Percentiles rank a stretch among this genome's conserved stretches.
phyloP scores from a whole-genome alignment of 2,113 vertebrate genomes.

The Telmatochromis bifrenatus region DNA sequence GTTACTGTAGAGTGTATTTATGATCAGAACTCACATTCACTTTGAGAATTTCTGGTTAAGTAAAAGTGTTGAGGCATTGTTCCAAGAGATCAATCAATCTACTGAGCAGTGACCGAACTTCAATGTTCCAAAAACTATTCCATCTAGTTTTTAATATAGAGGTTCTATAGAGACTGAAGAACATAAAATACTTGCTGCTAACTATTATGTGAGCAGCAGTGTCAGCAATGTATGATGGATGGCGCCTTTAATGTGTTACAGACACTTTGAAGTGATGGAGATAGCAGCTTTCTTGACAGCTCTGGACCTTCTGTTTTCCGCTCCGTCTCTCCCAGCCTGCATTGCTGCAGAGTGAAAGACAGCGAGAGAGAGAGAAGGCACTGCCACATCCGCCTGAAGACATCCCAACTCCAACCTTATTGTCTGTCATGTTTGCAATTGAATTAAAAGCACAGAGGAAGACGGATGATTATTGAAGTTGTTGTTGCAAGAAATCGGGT shows the following conservation, averaged over 20 bases:
- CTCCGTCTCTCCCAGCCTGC: conserved; percentile 25
- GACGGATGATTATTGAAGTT: conserved; percentile 48
- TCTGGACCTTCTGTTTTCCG: conserved; percentile 50
- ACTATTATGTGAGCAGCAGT: conserved; percentile 30
- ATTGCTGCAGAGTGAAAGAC: neutral
- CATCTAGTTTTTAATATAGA: conserved; percentile 11
- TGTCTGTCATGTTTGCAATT: conserved; percentile 38
- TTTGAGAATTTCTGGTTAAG: neutral
- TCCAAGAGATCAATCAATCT: neutral
- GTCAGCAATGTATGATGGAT: conserved; percentile 22
- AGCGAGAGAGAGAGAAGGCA: neutral
- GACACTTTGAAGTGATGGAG: conserved; percentile 50
- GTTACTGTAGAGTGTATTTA: neutral
- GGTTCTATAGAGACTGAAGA: neutral
- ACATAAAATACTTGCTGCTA: conserved; percentile 6
- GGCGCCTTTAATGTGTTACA: conserved; percentile 30
- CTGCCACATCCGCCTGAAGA: conserved; percentile 10
- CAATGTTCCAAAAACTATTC: neutral
- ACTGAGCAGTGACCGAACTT: neutral
- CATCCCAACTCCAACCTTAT: conserved; percentile 42
- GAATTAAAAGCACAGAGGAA: conserved; percentile 33
- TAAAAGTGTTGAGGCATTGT: neutral
- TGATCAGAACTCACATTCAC: neutral
- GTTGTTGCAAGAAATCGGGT: conserved; percentile 35
- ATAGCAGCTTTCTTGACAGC: conserved; percentile 50